Base-by-base conservation (phyloP, 2,888 invertebrate genomes). In the Nomada hirtipes region DNA sequence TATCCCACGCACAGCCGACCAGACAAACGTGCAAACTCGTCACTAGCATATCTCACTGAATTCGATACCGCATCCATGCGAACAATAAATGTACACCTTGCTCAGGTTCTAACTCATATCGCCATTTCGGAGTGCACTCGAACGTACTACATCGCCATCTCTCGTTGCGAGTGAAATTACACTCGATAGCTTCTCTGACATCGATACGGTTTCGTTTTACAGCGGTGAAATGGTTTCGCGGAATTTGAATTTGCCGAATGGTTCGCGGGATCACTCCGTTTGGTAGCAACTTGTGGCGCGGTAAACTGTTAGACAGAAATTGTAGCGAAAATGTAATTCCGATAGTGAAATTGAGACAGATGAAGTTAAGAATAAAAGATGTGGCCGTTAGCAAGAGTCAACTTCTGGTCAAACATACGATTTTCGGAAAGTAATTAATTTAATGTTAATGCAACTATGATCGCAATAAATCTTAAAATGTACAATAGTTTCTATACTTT, bases 101-200 rank as follows among this genome's bases (percentile, higher is more conserved):
- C 18, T 29, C 29, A 18, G 15, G n/a, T n/a, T 63, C 7, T n/a
- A 57, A 29, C 44, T 18, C 15, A 20, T 7, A 65, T 20, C 44
- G 59, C 59, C 53, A 67, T 73, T 73, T 42, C 69, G 10, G 11
- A 15, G 10, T 4, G 9, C 61, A 3, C 23, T 36, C 4, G 42
- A 36, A n/a, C 0, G 23, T 29, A 72, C n/a, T 23, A 36, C 57
- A n/a, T 23, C 50, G 72, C 61, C 63, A 71, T 71, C 71, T 71
- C 44, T 47, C 36, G 57, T 18, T 11, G 2, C 15, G 52, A 18
- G 20, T 53, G 53, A 20, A 53, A 70, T 47, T 47, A n/a, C 42
- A 26, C 23, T 69, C 69, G 44, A 69, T 18, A 57, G 13, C 18
- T 59, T 29, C n/a, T 9, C 13, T 15, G n/a, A 55, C 4, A 59